A percentile compares a stretch with the other conserved stretches of the same genome.
These are phyloP conservation scores for Myiothlypis chrysogaster DNA, from an alignment of 2,797 vertebrate species.

Conservation along the genomic window DNA sequence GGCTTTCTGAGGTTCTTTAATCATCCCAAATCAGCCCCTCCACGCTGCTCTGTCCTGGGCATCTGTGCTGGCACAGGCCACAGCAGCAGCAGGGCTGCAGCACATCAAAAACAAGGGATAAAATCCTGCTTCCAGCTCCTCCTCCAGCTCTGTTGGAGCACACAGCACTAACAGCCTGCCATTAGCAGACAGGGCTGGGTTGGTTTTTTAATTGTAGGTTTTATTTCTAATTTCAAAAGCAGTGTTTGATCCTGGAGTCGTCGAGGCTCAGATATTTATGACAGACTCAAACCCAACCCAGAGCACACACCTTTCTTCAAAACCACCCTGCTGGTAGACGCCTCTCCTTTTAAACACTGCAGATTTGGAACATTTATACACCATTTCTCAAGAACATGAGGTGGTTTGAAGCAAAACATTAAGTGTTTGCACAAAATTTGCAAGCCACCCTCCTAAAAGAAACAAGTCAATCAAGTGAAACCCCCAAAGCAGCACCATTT, in stretches of 20 bases:
- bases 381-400: neutral
- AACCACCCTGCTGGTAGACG: neutral
- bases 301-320: neutral
- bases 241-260: conserved; percentile 14
- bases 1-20: neutral
- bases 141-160: neutral
- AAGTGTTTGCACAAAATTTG: neutral
- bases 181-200: neutral
- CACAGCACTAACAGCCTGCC: neutral
- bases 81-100: neutral
- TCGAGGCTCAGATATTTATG: neutral
- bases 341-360: neutral
- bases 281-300: neutral
- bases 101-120: neutral
- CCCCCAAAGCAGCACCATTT: neutral
- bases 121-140: neutral
- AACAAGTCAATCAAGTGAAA: neutral
- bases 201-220: conserved; percentile 20
- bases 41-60: neutral
- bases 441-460: neutral
- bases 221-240: conserved; percentile 39
- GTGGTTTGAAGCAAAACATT: neutral
- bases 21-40: neutral
- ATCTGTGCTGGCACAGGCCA: neutral
- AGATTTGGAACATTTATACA: neutral